Conservation (phyloP, 2,113 vertebrate genomes). For the Pao palembangensis region DNA sequence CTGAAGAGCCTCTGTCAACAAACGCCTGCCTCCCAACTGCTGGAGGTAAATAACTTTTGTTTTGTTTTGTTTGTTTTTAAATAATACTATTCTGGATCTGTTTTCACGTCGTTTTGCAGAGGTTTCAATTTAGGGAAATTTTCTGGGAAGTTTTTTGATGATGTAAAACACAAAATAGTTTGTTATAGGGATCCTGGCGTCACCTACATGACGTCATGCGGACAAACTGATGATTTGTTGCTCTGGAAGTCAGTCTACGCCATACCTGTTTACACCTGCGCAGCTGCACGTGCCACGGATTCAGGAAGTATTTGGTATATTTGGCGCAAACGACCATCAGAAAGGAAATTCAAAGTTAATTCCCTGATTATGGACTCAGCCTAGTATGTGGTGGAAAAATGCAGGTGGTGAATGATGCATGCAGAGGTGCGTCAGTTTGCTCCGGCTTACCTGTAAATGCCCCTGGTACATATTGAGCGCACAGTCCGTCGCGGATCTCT, state of each 20-base stretch:
- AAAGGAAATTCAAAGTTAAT: background rate
- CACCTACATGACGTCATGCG: constrained; percentile 31
- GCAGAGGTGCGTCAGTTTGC: background rate
- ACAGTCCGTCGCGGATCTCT: constrained; percentile 54
- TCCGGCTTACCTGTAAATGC: constrained; percentile 76
- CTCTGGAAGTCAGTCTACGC: background rate
- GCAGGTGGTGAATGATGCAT: too few relatives aligned
- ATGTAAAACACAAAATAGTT: constrained; percentile 4
- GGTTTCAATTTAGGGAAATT: too few relatives aligned
- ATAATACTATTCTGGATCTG: background rate
- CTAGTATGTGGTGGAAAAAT: background rate
- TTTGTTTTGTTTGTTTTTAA: too few relatives aligned
- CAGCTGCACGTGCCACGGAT: constrained; percentile 27
- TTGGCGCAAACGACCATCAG: too few relatives aligned
- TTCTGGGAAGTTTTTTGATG: background rate
- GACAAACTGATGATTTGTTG: constrained; percentile 5
- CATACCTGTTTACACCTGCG: constrained; percentile 28
- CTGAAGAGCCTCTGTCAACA: constrained; percentile 24
- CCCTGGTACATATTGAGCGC: constrained; percentile 83
- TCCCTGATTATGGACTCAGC: background rate
- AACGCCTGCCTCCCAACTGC: background rate
- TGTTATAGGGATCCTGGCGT: constrained; percentile 23
- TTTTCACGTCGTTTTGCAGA: background rate
- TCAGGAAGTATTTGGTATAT: background rate
- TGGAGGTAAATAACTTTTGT: too few relatives aligned